Conservation (phyloP, 2,888 invertebrate species). For the Macrostomum cliftonense region DNA sequence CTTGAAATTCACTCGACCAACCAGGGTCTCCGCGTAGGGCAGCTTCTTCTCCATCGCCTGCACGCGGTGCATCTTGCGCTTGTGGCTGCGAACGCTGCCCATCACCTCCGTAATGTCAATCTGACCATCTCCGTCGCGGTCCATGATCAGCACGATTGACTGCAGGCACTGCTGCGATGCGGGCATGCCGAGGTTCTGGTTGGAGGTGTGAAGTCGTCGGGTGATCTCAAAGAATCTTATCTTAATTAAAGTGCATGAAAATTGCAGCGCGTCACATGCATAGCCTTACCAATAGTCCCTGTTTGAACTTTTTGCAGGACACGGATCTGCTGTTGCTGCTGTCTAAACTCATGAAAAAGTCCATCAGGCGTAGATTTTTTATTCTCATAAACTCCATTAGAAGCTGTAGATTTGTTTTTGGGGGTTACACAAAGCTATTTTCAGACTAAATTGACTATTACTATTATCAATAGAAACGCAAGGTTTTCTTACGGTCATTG, state of each 20-base stretch:
- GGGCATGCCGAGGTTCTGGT: too few relatives aligned
- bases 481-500: conserved; percentile 3
- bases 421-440: too few relatives aligned
- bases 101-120: conserved; percentile 17
- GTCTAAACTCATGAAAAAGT: conserved; percentile 21
- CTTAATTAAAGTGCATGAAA: too few relatives aligned
- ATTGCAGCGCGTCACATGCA: too few relatives aligned
- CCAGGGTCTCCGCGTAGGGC: conserved; percentile 22
- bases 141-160: too few relatives aligned
- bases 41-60: conserved; percentile 17
- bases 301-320: conserved; percentile 21
- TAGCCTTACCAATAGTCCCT: conserved; percentile 13
- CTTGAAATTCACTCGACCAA: conserved; percentile 13
- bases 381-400: conserved; percentile 23
- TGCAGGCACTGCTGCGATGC: too few relatives aligned
- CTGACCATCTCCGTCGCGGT: too few relatives aligned
- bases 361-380: conserved; percentile 19
- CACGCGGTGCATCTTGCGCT: conserved; percentile 19
- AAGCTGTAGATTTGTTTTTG: conserved; percentile 12
- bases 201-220: too few relatives aligned
- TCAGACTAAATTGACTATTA: too few relatives aligned
- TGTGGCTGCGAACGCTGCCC: conserved; percentile 21
- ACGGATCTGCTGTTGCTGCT: conserved; percentile 22
- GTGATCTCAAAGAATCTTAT: too few relatives aligned
- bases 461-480: too few relatives aligned